A percentile compares a stretch with the other conserved stretches of the same genome.
Evolutionary conservation across 2,797 vertebrate species (phyloP).

Genomic region (Cottoperca gobio): DNA sequence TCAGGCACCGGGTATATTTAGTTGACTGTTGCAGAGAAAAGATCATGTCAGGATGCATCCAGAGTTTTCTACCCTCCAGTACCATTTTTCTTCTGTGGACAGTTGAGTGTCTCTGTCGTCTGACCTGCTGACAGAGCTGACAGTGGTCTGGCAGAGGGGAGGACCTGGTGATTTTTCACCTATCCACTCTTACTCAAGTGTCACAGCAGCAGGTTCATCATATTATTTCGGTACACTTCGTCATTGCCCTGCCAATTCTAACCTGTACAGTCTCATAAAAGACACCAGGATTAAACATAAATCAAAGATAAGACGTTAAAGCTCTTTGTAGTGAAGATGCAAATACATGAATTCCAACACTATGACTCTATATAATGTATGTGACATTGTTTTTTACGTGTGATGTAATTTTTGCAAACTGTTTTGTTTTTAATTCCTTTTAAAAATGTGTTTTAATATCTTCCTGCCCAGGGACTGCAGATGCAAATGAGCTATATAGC

Average conservation of each 20-base stretch:
- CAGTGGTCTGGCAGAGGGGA: background rate
- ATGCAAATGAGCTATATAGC: too few relatives aligned
- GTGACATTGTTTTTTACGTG: too few relatives aligned
- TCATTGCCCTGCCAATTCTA: background rate
- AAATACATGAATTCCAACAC: too few relatives aligned
- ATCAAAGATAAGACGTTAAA: background rate
- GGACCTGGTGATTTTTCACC: background rate
- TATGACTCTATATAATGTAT: too few relatives aligned
- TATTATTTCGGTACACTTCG: background rate
- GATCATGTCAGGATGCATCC: conserved; percentile 47
- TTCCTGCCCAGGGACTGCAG: too few relatives aligned
- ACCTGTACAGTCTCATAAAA: background rate
- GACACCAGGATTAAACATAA: background rate
- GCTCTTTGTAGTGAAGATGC: background rate
- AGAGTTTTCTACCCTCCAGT: conserved; percentile 7
- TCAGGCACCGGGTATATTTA: conserved; percentile 53
- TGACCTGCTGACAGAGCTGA: conserved; percentile 1
- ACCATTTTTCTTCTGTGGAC: background rate
- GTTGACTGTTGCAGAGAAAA: conserved; percentile 36
- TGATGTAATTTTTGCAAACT: too few relatives aligned
- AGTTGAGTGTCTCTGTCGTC: background rate
- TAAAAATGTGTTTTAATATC: too few relatives aligned
- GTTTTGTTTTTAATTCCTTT: too few relatives aligned
- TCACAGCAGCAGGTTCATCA: background rate
- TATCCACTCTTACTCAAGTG: background rate